These are phyloP conservation scores for Heterodera filipjevi DNA, from an alignment of 2,888 invertebrate species.

Conservation along the genomic window DNA sequence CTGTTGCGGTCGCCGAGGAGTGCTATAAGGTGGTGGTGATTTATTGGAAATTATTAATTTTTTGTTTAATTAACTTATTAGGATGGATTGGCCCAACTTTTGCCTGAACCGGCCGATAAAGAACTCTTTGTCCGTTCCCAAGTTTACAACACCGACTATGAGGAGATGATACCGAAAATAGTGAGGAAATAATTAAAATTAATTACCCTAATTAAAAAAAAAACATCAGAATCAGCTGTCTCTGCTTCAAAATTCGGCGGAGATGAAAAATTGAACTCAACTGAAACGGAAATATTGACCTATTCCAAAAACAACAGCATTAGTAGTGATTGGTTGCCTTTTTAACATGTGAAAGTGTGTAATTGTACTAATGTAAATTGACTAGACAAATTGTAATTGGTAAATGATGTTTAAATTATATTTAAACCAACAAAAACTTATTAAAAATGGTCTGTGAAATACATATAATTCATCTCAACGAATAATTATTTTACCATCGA, in stretches of 20 bases:
- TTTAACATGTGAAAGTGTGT: too few species aligned
- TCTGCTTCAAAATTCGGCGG: neutral
- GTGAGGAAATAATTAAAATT: constrained; percentile 47
- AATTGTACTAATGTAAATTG: too few species aligned
- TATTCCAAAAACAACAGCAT: neutral
- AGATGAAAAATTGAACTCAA: neutral
- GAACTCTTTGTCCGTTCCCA: constrained; percentile 67
- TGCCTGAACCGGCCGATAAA: constrained; percentile 70
- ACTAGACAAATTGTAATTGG: too few species aligned
- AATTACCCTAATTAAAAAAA: neutral
- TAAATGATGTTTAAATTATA: too few species aligned
- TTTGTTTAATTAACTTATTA: constrained; percentile 17
- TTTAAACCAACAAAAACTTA: too few species aligned
- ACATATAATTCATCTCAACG: too few species aligned
- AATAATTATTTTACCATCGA: too few species aligned
- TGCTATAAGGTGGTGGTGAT: constrained; percentile 72
- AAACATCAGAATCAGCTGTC: neutral
- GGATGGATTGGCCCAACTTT: constrained; percentile 67
- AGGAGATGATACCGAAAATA: constrained; percentile 67
- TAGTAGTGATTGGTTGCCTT: too few species aligned
- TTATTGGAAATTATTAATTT: neutral
- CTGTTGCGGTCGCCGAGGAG: constrained; percentile 79
- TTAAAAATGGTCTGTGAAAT: too few species aligned
- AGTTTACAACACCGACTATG: constrained; percentile 68
- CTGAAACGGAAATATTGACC: neutral